A percentile compares a stretch with the other conserved stretches of the same genome.
Evolutionary conservation across 2,113 vertebrate species (phyloP).

Genomic region (Oriolus oriolus): DNA sequence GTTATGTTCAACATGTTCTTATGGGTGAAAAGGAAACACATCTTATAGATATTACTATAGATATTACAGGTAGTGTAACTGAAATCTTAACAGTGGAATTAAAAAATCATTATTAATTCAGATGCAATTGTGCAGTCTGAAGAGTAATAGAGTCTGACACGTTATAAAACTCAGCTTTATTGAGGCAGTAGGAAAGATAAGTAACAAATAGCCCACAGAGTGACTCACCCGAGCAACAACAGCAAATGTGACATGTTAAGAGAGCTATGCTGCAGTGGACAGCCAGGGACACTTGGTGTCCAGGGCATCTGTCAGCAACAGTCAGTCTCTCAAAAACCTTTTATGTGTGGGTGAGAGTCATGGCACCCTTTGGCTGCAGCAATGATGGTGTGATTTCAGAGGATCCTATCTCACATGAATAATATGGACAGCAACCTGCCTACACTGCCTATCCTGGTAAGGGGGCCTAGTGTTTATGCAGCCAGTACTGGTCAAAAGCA

Average conservation of each 20-base stretch:
- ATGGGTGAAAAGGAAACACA: background rate
- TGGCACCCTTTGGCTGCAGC: background rate
- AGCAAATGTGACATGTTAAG: background rate
- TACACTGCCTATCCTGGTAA: fast-evolving
- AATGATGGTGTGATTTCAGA: background rate
- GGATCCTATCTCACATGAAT: background rate
- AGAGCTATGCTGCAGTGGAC: fast-evolving
- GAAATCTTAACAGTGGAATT: background rate
- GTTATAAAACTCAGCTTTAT: background rate
- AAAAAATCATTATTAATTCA: background rate
- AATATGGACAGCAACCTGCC: background rate
- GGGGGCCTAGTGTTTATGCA: background rate
- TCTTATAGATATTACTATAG: background rate
- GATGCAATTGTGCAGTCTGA: background rate
- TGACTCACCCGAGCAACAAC: fast-evolving
- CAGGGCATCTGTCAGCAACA: background rate
- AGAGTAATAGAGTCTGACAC: background rate
- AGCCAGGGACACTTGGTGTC: background rate
- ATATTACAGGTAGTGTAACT: background rate
- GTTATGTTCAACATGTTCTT: background rate
- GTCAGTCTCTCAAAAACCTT: fast-evolving
- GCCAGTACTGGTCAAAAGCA: background rate
- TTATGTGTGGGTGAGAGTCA: background rate
- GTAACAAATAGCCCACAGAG: fast-evolving
- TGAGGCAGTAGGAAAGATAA: background rate